phyloP scores from a whole-genome alignment of 2,888 invertebrate genomes.

The Drosophila borealis region DNA sequence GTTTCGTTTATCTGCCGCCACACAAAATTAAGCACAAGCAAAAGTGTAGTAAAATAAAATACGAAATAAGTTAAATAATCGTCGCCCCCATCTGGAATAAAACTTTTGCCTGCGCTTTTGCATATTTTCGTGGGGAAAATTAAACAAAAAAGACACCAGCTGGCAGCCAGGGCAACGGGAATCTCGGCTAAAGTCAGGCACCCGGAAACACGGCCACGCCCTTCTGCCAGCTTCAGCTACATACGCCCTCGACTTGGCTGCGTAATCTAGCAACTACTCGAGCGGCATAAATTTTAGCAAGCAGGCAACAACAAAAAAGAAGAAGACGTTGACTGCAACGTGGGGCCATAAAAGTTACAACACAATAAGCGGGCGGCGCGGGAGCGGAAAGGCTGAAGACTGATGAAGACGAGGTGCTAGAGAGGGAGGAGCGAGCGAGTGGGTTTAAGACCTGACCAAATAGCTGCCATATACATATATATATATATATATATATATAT shows the following conservation, averaged over 20 bases:
- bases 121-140: conserved; percentile 42
- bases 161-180: conserved; percentile 38
- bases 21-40: conserved; percentile 41
- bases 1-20: conserved; percentile 55
- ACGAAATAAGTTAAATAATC: conserved; percentile 64
- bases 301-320: conserved; percentile 19
- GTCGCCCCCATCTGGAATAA: conserved; percentile 32
- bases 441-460: conserved; percentile 49
- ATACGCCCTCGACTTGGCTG: conserved; percentile 23
- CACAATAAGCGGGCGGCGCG: conserved; percentile 33
- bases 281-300: conserved; percentile 69
- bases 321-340: conserved; percentile 52
- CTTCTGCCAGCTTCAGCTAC: conserved; percentile 7
- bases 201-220: conserved; percentile 54
- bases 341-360: conserved; percentile 69
- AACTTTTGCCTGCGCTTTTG: conserved; percentile 61
- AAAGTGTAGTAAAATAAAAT: conserved; percentile 28
- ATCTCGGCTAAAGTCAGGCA: conserved; percentile 67
- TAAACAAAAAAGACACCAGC: conserved; percentile 68
- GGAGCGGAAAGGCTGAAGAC: background rate
- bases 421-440: conserved; percentile 1
- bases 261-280: conserved; percentile 73
- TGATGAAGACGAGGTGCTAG: background rate
- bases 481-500: conserved; percentile 7
- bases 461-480: conserved; percentile 26